A percentile compares a stretch with the other conserved stretches of the same genome.
phyloP scores from a whole-genome alignment of 2,797 vertebrate genomes.

The Fistularia tabacaria region DNA sequence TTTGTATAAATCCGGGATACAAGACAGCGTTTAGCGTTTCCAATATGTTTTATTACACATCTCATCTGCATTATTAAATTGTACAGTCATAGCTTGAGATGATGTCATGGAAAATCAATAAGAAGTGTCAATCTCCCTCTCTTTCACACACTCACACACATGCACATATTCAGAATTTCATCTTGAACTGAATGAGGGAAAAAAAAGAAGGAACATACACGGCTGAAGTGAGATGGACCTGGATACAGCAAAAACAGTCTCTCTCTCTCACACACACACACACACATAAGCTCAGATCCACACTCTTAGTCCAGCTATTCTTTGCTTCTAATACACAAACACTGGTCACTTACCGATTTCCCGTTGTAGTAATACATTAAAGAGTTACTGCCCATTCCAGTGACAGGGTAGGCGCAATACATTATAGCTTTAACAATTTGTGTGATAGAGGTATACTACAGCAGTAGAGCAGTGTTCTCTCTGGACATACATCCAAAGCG shows the following conservation, averaged over 20 bases:
- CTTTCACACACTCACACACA: conserved; percentile 24
- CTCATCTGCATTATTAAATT: conserved; percentile 26
- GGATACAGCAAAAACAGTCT: too few relatives aligned
- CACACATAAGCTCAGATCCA: background rate
- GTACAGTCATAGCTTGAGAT: conserved; percentile 43
- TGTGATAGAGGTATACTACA: conserved; percentile 52
- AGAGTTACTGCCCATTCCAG: conserved; percentile 95
- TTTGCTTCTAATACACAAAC: conserved; percentile 26
- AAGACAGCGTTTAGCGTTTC: conserved; percentile 1
- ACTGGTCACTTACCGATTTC: conserved; percentile 89
- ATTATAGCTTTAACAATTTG: conserved; percentile 79
- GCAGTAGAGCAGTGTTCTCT: conserved; percentile 71
- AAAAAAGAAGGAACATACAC: conserved; percentile 2
- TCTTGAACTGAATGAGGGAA: conserved; percentile 7
- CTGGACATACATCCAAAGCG: conserved; percentile 83
- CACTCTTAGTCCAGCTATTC: conserved; percentile 2
- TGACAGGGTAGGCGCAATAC: conserved; percentile 97
- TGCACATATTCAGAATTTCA: conserved; percentile 7
- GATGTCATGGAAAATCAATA: conserved; percentile 62
- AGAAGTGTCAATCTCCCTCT: conserved; percentile 16
- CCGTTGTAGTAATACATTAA: conserved; percentile 99
- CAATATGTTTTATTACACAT: conserved; percentile 7
- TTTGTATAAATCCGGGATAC: conserved; percentile 3
- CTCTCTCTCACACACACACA: conserved; percentile 19
- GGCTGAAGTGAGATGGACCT: conserved; percentile 2